phyloP scores from a whole-genome alignment of 2,888 invertebrate species.

The Cryptophagus acutangulus region DNA sequence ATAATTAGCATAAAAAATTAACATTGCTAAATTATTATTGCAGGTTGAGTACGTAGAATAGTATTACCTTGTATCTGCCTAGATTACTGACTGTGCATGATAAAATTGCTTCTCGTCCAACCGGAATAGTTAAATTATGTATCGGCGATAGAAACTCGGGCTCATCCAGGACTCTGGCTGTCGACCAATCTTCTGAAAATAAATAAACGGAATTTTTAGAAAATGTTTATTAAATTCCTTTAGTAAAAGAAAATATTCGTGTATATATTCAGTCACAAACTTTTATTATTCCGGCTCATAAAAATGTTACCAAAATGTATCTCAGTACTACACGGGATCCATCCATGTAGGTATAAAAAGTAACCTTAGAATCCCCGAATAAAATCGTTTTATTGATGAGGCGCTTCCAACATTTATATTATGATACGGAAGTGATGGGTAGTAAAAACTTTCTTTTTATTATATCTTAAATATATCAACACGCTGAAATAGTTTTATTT shows the following conservation, averaged over 20 bases:
- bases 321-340: no score
- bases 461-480: no score
- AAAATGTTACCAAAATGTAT: neutral
- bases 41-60: no score
- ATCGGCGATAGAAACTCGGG: conserved; percentile 60
- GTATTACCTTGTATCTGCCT: conserved; percentile 60
- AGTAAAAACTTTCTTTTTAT: no score
- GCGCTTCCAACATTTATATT: no score
- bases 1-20: no score
- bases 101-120: conserved; percentile 60
- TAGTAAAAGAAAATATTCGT: neutral
- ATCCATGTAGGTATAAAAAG: no score
- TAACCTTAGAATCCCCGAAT: conserved; percentile 1
- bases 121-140: conserved; percentile 59
- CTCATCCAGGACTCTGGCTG: conserved; percentile 54
- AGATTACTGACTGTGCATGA: conserved; percentile 62
- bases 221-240: neutral
- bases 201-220: conserved; percentile 1
- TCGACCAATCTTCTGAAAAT: conserved; percentile 54
- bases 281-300: neutral
- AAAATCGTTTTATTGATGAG: conserved; percentile 1
- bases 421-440: no score
- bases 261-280: no score
- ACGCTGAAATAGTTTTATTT: no score
- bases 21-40: no score